phyloP scores from a whole-genome alignment of 2,113 vertebrate species.

The Phasianus colchicus region DNA sequence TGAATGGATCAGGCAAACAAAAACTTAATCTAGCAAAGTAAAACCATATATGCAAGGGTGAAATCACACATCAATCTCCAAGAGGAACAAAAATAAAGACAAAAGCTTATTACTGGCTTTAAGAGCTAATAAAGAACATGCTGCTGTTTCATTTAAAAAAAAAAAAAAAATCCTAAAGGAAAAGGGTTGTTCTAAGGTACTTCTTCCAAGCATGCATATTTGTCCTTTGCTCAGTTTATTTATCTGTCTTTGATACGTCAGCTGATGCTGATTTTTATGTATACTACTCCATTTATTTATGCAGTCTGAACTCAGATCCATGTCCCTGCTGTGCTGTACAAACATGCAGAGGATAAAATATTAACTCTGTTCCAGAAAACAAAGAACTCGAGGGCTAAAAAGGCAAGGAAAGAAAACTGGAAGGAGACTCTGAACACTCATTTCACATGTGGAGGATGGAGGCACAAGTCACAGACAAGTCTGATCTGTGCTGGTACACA shows the following conservation, averaged over 20 bases:
- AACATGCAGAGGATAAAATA: background rate
- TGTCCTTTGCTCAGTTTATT: background rate
- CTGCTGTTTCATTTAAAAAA: background rate
- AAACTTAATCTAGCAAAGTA: background rate
- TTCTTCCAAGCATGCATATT: background rate
- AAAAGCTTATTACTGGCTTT: background rate
- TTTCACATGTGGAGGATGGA: background rate
- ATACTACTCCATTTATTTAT: background rate
- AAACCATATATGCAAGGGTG: background rate
- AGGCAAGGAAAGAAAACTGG: background rate
- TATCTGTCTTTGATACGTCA: slow-evolving; percentile 1
- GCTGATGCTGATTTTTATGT: background rate
- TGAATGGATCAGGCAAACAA: background rate
- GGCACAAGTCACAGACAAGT: no score
- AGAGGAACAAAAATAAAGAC: background rate
- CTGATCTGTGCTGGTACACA: background rate
- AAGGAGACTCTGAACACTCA: background rate
- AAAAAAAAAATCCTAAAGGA: background rate
- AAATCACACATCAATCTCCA: background rate
- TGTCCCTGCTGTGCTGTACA: background rate
- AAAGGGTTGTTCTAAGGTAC: background rate
- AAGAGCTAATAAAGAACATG: background rate
- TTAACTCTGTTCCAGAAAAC: background rate
- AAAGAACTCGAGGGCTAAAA: background rate
- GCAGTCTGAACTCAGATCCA: background rate